Base-by-base conservation (phyloP, 2,888 invertebrate genomes). In the Drosophila picticornis region DNA sequence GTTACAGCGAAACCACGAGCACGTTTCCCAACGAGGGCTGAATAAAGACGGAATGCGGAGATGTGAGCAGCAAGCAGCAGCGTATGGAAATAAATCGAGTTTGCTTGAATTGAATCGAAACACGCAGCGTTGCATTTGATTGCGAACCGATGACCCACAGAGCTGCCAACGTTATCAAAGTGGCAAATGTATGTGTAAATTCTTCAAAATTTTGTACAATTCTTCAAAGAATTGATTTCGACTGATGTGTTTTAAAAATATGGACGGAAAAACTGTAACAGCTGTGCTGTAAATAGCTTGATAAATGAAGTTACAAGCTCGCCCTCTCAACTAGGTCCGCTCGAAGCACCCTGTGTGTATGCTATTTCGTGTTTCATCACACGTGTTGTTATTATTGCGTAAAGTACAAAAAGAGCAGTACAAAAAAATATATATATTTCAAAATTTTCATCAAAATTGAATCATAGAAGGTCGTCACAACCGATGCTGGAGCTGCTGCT, bases 331-430 rank as follows among this genome's bases (percentile, higher is more conserved):
- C 57, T 46, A 40, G 34, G 32, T 31, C 38, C 32, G 19, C 63
- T 19, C 31, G 60, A 55, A 52, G 10, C 83, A 73, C 71, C 81
- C 78, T 80, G 81, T 80, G 55, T 57, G 53, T 46, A 29, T 56
- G 55, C 58, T 46, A 32, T 50, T 75, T 69, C 64, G 64, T 81
- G 81, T 72, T 79, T 74, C 80, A 83, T 74, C 80, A 83, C 86
- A 87, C 87, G 87, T 83, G 78, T 85, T 86, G 74, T 80, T 88
- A 85, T 79, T 89, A 80, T 88, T 88, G 87, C 87, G 90, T 88
- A 89, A 87, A 87, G 66, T 70, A 70, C 59, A 75, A 59, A 76
- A 77, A 80, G 60, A 74, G 58, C 73, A 57, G 31, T 46, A 22
- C 46, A 46, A 46, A 46, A 46, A 46, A 25, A 36, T 2, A 46